Base-by-base conservation (phyloP, 2,888 invertebrate genomes). In the Rhorus exstirpatorius region DNA sequence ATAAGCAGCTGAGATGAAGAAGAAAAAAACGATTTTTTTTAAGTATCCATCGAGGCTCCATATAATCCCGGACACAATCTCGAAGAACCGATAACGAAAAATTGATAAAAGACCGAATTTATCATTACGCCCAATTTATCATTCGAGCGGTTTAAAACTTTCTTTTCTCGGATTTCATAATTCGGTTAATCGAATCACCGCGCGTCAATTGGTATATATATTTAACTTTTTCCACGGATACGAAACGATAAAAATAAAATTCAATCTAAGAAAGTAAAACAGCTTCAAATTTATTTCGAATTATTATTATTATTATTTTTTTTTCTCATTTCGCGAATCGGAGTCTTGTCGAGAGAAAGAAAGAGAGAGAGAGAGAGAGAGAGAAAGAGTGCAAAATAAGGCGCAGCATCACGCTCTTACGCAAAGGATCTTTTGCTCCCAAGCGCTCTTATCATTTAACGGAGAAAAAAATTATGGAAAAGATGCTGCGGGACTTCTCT, bases 391-490 rank as follows among this genome's bases (percentile, higher is more conserved):
- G 51, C 21, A 31, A 53, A 6, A 49, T 0, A 12, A n/a, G 38
- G 35, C 17, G 31, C 41, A 67, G 75, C 61, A 58, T 53, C 35
- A 31, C 63, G 55, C 79, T 72, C 79, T 81, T 81, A 55, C 81
- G 81, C 61, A 81, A 81, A 77, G 77, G 53, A 72, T 81, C 49
- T 63, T 60, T 58, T 31, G 67, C 63, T 70, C 35, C 68, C 53
- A 63, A 51, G 65, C 44, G 49, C 31, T 68, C 63, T 83, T 85
- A 79, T 79, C 75, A 68, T 60, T 12, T n/a, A 65, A 60, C 38
- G 68, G 68, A 26, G n/a, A 24, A 26, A 53, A 12, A 24, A n/a
- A 26, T 4, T 12, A 26, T 76, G 67, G 41, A 24, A 41, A 24
- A 49, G 72, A 72, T 21, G 44, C 58, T 80, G 68, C 41, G 26